Evolutionary conservation across 2,797 vertebrate species (phyloP).

Genomic region (Clarias pachynema): DNA sequence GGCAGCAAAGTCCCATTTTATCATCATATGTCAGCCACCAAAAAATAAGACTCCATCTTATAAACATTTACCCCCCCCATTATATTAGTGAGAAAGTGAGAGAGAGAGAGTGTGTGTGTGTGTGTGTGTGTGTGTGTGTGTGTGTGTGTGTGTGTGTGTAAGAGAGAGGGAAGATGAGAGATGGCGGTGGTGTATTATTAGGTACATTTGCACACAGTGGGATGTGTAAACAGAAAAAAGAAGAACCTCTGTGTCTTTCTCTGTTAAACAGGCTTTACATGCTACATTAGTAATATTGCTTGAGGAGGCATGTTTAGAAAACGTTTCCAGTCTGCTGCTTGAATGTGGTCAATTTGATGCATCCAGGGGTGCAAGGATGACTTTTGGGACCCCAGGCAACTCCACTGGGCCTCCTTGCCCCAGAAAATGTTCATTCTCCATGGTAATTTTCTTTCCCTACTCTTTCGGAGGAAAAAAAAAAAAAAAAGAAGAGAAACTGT

Average conservation of each 20-base stretch:
- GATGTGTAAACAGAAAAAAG: slow-evolving; percentile 25
- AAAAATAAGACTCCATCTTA: slow-evolving; percentile 8
- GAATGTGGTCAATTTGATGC: background rate
- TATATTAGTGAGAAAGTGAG: background rate
- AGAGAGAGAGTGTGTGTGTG: background rate
- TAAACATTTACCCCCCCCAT: background rate
- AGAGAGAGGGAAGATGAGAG: background rate
- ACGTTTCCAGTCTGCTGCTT: slow-evolving; percentile 4
- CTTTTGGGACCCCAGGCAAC: background rate
- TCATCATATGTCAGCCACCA: background rate
- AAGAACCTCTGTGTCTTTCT: background rate
- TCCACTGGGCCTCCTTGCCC: slow-evolving; percentile 3
- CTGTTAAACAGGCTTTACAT: slow-evolving; percentile 11
- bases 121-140: background rate
- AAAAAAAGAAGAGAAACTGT: background rate
- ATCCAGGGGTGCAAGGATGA: background rate
- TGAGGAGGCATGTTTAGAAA: background rate
- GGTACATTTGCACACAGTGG: slow-evolving; percentile 29
- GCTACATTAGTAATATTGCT: slow-evolving; percentile 16
- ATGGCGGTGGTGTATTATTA: slow-evolving; percentile 19
- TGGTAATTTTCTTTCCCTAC: background rate
- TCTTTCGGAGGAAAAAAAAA: no score
- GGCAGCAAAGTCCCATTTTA: slow-evolving; percentile 58
- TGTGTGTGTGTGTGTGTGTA: background rate
- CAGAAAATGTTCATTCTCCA: slow-evolving; percentile 2